Conservation (phyloP, 2,113 vertebrate genomes). For the Mugil cephalus region DNA sequence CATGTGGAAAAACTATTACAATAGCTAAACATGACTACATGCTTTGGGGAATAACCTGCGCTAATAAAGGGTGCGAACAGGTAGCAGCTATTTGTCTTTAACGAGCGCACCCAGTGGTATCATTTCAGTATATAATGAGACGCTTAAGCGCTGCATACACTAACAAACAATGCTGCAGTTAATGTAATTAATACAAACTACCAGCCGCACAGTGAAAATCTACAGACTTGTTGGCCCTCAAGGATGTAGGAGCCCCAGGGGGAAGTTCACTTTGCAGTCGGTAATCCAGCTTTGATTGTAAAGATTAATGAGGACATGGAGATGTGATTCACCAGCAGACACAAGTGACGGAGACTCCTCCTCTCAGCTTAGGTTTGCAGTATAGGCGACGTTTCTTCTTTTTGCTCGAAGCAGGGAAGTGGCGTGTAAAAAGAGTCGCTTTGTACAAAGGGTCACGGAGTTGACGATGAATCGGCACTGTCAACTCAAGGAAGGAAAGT, state of each 20-base stretch:
- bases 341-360: neutral
- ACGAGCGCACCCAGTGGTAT: neutral
- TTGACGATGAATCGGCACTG: neutral
- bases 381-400: neutral
- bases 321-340: neutral
- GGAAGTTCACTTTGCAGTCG: neutral
- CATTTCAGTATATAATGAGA: neutral
- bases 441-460: neutral
- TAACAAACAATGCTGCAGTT: neutral
- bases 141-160: neutral
- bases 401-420: too few species aligned
- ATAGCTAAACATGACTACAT: neutral
- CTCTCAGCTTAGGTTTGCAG: too few species aligned
- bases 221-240: neutral
- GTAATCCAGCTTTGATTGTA: neutral
- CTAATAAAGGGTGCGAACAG: neutral
- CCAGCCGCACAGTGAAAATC: neutral
- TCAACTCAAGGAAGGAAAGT: neutral
- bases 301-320: neutral
- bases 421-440: too few species aligned
- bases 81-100: neutral
- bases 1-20: neutral
- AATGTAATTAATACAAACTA: neutral
- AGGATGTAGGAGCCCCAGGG: too few species aligned
- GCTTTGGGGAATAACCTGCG: neutral